A percentile compares a stretch with the other conserved stretches of the same genome.
Evolutionary conservation across 2,888 invertebrate species (phyloP).

Genomic region (Argyresthia goedartella): DNA sequence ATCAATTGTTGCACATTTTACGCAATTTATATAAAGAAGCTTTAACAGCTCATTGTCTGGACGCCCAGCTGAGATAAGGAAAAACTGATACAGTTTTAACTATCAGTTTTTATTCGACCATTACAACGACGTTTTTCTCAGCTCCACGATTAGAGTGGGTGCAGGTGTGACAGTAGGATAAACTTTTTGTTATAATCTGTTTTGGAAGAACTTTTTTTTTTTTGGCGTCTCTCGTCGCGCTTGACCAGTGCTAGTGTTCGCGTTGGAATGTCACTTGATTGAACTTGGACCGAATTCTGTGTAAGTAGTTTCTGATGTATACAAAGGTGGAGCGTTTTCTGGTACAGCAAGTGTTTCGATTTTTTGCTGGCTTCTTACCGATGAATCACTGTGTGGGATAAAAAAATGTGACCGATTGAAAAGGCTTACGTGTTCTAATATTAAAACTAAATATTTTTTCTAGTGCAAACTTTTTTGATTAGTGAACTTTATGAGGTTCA

Average conservation of each 20-base stretch:
- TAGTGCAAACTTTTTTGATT: no score
- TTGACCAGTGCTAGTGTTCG: slow-evolving; percentile 15
- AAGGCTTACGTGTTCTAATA: no score
- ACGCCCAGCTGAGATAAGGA: no score
- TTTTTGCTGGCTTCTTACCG: neutral
- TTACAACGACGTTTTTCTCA: slow-evolving; percentile 15
- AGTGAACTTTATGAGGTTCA: no score
- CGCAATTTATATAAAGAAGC: no score
- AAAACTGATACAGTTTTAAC: no score
- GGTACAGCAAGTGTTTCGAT: neutral
- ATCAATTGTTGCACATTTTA: no score
- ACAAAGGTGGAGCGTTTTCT: neutral
- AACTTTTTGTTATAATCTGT: slow-evolving; percentile 6
- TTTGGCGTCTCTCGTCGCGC: slow-evolving; percentile 11
- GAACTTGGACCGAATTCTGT: slow-evolving; percentile 50
- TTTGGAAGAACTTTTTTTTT: slow-evolving; percentile 6
- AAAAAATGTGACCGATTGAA: no score
- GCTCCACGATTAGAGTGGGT: slow-evolving; percentile 13
- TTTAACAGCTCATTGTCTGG: no score
- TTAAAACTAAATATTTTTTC: no score
- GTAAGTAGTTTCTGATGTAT: slow-evolving; percentile 24
- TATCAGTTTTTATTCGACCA: no score
- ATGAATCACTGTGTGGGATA: no score
- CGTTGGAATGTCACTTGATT: slow-evolving; percentile 20
- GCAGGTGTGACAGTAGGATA: slow-evolving; percentile 9